Base-by-base conservation (phyloP, 2,797 vertebrate species). In the Girardinus metallicus region DNA sequence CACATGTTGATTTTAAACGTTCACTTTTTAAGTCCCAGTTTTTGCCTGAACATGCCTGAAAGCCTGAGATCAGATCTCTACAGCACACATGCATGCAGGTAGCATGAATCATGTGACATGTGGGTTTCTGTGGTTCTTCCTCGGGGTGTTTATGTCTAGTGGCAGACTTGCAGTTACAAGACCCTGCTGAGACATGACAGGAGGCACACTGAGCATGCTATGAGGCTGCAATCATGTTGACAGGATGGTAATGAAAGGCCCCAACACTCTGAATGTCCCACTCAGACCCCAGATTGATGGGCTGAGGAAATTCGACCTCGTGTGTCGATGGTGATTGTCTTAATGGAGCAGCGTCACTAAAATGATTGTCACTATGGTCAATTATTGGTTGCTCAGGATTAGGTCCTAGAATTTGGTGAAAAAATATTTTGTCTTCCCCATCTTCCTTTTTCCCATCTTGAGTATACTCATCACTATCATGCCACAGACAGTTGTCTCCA, bases 221-320 rank as follows among this genome's bases (percentile, higher is more conserved):
- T 78, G 86, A 87, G 84, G 86, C 79, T 77, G 86, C 85, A 87
- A 86, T 88, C 87, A 55, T 46, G 0, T 15, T 93, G 94, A 94
- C 92, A 92, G 90, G 74, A 51, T 85, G 88, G 85, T 90, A 93
- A 94, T 94, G 87, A 92, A 91, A 93, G 86, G 80, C 70, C 80
- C 79, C 31, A 23, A 84, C 84, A 81, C 80, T 62, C 74, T 79
- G 7, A 74, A 81, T 77, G 74, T 83, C 85, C 83, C 75, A 15
- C 73, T 73, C 43, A 5, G 68, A 80, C 80, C 49, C 66, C 10
- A 0, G 74, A 15, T 79, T 91, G 92, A 94, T 90, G 87, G 91
- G 88, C 82, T 71, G 74, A 36, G 80, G 89, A 91, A 86, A 90
- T 89, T 88, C 88, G 88, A 94, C 86, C 86, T 82, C 70, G 83